Conservation (phyloP, 1,140 invertebrate genomes). For the Leucophenga varia region DNA sequence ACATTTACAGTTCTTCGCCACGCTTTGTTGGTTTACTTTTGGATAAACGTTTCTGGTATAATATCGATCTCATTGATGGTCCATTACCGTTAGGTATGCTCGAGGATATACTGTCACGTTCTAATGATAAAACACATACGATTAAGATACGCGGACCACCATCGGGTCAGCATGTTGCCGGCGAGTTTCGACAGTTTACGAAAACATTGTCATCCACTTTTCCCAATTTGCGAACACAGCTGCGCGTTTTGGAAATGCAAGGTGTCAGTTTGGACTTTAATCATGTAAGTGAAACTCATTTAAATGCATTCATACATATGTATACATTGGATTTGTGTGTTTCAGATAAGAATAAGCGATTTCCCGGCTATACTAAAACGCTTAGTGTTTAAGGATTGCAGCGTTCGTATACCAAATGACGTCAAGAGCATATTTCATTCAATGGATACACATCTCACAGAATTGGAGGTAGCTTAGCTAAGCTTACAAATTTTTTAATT, state of each 20-base stretch:
- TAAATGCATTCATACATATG: too few species aligned
- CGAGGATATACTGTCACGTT: conserved; percentile 55
- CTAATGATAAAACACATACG: conserved; percentile 56
- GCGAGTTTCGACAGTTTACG: conserved; percentile 42
- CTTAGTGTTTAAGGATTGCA: conserved; percentile 62
- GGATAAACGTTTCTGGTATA: conserved; percentile 60
- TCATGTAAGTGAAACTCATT: too few species aligned
- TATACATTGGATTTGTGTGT: too few species aligned
- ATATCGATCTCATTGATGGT: conserved; percentile 57
- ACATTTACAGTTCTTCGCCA: conserved; percentile 56
- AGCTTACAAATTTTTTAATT: neutral
- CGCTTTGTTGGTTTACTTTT: conserved; percentile 56
- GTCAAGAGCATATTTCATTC: conserved; percentile 61
- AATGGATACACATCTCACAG: conserved; percentile 61
- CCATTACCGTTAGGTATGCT: conserved; percentile 55
- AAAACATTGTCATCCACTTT: conserved; percentile 40
- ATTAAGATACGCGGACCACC: conserved; percentile 56
- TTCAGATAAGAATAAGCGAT: conserved; percentile 58
- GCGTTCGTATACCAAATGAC: conserved; percentile 56
- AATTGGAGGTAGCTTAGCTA: conserved; percentile 59
- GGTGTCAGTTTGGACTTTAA: conserved; percentile 58
- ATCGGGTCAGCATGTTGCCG: conserved; percentile 38
- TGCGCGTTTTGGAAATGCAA: conserved; percentile 59
- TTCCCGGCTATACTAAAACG: conserved; percentile 62
- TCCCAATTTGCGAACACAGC: conserved; percentile 42